Percentiles rank a stretch among this genome's conserved stretches.
These are phyloP conservation scores for Microcebus tavaratra DNA, from an alignment of 2,113 vertebrate genomes.

Conservation along the genomic window DNA sequence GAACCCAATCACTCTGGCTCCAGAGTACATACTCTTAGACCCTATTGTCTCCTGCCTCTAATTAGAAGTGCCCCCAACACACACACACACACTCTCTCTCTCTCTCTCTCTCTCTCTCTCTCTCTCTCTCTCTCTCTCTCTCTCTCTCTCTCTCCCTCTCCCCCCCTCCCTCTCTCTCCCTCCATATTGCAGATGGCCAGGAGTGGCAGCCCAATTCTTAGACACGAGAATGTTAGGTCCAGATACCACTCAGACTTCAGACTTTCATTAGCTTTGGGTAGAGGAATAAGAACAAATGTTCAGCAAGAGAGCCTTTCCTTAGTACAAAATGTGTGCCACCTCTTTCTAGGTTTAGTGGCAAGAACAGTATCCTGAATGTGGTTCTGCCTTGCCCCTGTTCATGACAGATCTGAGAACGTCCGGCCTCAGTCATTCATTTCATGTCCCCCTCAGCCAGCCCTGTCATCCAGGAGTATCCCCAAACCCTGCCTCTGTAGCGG, in stretches of 20 bases:
- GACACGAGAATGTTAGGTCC: background rate
- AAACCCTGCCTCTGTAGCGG: background rate
- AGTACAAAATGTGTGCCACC: background rate
- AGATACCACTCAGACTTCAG: background rate
- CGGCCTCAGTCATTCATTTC: background rate
- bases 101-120: too few relatives aligned
- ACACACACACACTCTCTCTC: background rate
- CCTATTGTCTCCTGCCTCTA: background rate
- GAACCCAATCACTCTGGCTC: background rate
- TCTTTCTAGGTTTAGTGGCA: background rate
- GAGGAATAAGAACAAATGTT: background rate
- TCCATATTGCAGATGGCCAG: background rate
- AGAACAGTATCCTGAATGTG: background rate
- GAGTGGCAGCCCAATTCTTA: background rate
- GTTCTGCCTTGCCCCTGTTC: background rate
- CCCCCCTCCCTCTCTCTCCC: too few relatives aligned
- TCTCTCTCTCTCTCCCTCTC: too few relatives aligned
- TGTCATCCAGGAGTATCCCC: too few relatives aligned
- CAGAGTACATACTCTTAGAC: background rate
- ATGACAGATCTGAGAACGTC: background rate
- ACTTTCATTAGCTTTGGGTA: background rate
- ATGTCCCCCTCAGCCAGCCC: background rate
- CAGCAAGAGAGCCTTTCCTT: background rate
- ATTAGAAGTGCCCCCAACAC: background rate
- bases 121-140: too few relatives aligned